Evolutionary conservation across 2,797 vertebrate genomes (phyloP).

Genomic region (Neostethus bicornis): DNA sequence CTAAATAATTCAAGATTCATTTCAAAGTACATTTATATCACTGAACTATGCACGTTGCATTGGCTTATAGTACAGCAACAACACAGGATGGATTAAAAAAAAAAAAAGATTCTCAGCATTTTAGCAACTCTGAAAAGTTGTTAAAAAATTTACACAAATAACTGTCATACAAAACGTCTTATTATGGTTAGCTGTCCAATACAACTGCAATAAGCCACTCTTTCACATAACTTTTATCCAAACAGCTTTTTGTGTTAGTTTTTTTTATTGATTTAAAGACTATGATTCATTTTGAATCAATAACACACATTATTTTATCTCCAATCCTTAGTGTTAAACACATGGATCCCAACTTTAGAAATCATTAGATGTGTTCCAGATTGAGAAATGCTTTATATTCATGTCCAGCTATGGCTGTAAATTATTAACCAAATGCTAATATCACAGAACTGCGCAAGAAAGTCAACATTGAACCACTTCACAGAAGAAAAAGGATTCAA

Average conservation of each 20-base stretch:
- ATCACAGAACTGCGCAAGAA: background rate
- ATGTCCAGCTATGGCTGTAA: too few relatives aligned
- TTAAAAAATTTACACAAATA: background rate
- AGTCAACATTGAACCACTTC: background rate
- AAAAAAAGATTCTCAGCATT: background rate
- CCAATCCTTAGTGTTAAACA: too few relatives aligned
- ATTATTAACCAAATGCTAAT: too few relatives aligned
- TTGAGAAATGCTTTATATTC: too few relatives aligned
- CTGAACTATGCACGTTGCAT: background rate
- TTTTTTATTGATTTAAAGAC: too few relatives aligned
- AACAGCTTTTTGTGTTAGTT: too few relatives aligned
- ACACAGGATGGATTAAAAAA: background rate
- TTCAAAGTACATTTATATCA: background rate
- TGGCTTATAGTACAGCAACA: background rate
- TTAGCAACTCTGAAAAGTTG: background rate
- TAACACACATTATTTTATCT: too few relatives aligned
- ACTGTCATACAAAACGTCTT: conserved; percentile 19
- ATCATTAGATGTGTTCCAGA: too few relatives aligned
- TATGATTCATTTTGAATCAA: too few relatives aligned
- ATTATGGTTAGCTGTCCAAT: background rate
- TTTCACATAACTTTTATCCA: too few relatives aligned
- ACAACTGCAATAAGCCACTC: too few relatives aligned
- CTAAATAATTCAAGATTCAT: background rate
- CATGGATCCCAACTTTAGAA: too few relatives aligned
- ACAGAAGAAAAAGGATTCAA: background rate